phyloP scores from a whole-genome alignment of 2,113 vertebrate genomes.

The Crotophaga sulcirostris region DNA sequence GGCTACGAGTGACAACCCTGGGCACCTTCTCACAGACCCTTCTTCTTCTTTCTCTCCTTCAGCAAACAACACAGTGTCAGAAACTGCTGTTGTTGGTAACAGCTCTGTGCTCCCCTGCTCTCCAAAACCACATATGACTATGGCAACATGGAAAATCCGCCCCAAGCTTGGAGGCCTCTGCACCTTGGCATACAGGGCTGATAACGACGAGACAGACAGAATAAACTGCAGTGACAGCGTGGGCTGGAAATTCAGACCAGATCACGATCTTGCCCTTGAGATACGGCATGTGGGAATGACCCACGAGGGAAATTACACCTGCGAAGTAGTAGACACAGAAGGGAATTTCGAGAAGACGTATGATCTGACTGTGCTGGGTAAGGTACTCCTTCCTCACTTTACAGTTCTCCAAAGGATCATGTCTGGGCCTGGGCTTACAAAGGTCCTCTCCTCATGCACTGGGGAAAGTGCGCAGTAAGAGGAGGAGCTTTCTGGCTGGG shows the following conservation, averaged over 20 bases:
- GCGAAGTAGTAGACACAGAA: accelerated
- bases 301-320: slow-evolving; percentile 60
- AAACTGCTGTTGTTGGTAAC: neutral
- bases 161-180: neutral
- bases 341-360: neutral
- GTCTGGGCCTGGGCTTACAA: neutral
- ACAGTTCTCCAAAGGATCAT: neutral
- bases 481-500: neutral
- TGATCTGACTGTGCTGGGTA: slow-evolving; percentile 61
- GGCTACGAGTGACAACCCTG: neutral
- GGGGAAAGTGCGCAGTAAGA: neutral
- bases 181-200: neutral
- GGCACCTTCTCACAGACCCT: neutral
- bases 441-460: neutral
- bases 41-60: neutral
- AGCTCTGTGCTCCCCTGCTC: neutral
- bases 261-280: neutral
- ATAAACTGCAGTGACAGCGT: slow-evolving; percentile 40
- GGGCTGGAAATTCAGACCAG: slow-evolving; percentile 16
- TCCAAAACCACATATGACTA: accelerated
- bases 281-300: neutral
- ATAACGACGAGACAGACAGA: neutral
- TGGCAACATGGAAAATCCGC: slow-evolving; percentile 20
- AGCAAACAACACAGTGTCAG: neutral
- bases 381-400: neutral